A percentile compares a stretch with the other conserved stretches of the same genome.
Evolutionary conservation across 2,113 vertebrate genomes (phyloP).

Genomic region (Sorex fumeus): DNA sequence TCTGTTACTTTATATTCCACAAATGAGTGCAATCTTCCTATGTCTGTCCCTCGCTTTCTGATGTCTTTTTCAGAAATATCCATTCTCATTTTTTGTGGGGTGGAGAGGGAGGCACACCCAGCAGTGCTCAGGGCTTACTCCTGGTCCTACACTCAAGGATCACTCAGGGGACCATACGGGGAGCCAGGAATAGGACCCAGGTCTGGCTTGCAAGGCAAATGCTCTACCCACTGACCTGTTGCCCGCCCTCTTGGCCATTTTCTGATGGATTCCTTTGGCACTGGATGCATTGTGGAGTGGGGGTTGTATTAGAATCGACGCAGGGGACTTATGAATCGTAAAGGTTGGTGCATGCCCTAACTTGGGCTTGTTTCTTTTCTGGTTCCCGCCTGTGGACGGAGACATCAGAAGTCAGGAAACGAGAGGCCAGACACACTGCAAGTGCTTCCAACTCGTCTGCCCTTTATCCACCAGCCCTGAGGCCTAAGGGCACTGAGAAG

Average conservation of each 20-base stretch:
- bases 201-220: too few species aligned
- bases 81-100: neutral
- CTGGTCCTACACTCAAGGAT: too few species aligned
- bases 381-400: neutral
- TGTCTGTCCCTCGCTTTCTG: too few species aligned
- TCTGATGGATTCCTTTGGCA: neutral
- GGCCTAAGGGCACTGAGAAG: too few species aligned
- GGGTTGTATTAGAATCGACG: neutral
- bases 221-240: too few species aligned
- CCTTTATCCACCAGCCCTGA: neutral
- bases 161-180: too few species aligned
- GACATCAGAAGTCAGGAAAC: neutral
- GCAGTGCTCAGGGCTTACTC: too few species aligned
- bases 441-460: neutral
- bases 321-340: neutral
- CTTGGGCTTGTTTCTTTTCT: neutral
- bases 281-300: neutral
- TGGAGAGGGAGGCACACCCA: too few species aligned
- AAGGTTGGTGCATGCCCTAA: neutral
- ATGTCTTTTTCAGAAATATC: neutral
- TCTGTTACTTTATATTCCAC: too few species aligned
- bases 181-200: too few species aligned
- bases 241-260: neutral
- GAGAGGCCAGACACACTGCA: neutral
- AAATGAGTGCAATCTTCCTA: too few species aligned